phyloP scores from a whole-genome alignment of 2,888 invertebrate genomes.

The Pocota personata region DNA sequence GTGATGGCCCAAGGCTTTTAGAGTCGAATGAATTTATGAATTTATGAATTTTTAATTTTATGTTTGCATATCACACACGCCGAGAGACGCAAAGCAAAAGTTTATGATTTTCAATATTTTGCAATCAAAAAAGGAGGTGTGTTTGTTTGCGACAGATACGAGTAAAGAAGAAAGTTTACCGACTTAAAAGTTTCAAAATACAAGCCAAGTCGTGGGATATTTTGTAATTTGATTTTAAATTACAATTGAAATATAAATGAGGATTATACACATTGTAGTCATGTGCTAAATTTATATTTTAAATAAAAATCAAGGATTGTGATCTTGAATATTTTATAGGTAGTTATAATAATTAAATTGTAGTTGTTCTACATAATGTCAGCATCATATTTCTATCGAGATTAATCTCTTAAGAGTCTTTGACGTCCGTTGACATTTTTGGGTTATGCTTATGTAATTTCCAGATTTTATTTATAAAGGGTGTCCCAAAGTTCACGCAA shows the following conservation, averaged over 20 bases:
- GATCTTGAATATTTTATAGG: background rate
- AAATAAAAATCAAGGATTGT: background rate
- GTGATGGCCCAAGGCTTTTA: slow-evolving; percentile 32
- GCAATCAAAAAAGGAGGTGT: slow-evolving; percentile 38
- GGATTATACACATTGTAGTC: background rate
- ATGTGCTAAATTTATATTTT: background rate
- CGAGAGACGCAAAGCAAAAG: background rate
- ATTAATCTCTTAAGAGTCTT: too few species aligned
- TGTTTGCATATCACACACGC: slow-evolving; percentile 19
- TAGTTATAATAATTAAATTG: too few species aligned
- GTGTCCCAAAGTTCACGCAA: too few species aligned
- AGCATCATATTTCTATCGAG: too few species aligned
- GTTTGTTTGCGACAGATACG: slow-evolving; percentile 53
- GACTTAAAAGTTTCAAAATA: slow-evolving; percentile 13
- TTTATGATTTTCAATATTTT: slow-evolving; percentile 46
- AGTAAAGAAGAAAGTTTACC: slow-evolving; percentile 40
- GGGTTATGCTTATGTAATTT: too few species aligned
- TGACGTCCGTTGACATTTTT: too few species aligned
- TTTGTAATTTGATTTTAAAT: slow-evolving; percentile 11
- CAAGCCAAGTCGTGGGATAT: background rate
- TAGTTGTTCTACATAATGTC: too few species aligned
- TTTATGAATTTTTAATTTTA: slow-evolving; percentile 58
- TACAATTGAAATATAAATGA: slow-evolving; percentile 3
- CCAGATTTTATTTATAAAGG: too few species aligned
- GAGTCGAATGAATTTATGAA: slow-evolving; percentile 51